Evolutionary conservation across 1,140 invertebrate genomes (phyloP).

Genomic region (Berghia stephanieae): DNA sequence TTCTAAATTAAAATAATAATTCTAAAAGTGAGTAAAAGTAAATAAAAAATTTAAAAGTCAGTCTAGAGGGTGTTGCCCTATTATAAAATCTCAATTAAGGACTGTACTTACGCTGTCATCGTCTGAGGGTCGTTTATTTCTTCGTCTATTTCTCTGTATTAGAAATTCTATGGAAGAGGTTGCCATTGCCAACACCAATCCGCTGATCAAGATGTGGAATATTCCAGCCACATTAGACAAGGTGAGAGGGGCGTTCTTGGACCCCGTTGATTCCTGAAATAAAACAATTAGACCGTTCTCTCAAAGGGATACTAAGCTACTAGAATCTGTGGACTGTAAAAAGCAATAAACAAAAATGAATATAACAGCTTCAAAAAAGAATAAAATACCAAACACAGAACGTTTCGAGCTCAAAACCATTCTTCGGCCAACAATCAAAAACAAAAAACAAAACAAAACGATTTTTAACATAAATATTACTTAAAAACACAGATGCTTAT

Average conservation of each 20-base stretch:
- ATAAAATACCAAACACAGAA: not conserved
- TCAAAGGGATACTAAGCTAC: not conserved
- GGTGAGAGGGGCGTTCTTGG: conserved; percentile 64
- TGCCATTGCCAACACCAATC: conserved; percentile 84
- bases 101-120: not conserved
- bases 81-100: not conserved
- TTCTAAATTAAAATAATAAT: not conserved
- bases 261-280: conserved; percentile 40
- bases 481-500: too few species aligned
- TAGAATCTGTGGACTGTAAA: conserved; percentile 68
- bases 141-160: conserved; percentile 35
- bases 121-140: not conserved
- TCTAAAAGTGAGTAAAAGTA: not conserved
- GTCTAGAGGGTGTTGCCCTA: not conserved
- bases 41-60: not conserved
- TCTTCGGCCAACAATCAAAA: too few species aligned
- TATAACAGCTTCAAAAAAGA: not conserved
- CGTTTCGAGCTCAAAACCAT: too few species aligned
- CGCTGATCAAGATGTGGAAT: conserved; percentile 97
- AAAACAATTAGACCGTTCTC: not conserved
- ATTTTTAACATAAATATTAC: too few species aligned
- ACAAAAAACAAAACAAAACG: too few species aligned
- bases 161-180: conserved; percentile 87
- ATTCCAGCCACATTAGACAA: conserved; percentile 97
- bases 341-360: not conserved